Evolutionary conservation across 2,888 invertebrate species (phyloP), one percentile per base, ranked within the genome.

Genomic region (Agrotis exclamationis): DNA sequence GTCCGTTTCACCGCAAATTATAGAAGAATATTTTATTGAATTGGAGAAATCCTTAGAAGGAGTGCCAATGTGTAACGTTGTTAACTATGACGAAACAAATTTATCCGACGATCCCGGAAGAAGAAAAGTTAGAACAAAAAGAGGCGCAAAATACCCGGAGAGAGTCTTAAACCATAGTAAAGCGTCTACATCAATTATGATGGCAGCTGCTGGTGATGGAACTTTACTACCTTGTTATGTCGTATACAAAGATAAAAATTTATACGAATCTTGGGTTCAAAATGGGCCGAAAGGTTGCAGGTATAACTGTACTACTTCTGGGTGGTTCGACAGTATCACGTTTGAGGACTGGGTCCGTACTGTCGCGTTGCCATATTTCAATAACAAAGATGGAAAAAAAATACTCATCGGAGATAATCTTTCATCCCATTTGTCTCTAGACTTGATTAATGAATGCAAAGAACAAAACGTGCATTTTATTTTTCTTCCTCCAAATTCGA

Each of bases 371-470:
- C 82, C 82, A 53, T 82, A 74, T 72, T 79, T 86, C 59, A 82
- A 82, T 63, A 69, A 82, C 50, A 80, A 79, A 65, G 68, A 60
- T 33, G 90, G 89, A 28, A 80, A 62, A 53, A 90, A 90, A 74
- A 81, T 86, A 22, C 45, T 92, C 14, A 85, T 93, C 70, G 91
- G 93, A 18, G 89, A 93, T 76, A 93, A 92, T 79, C 77, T 93
- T 56, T 82, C 88, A 16, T 86, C 85, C 24, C 91, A 93, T 66
- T 76, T 91, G 54, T 87, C 80, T 57, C 33, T 74, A 33, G 82
- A 82, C 20, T 83, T 90, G 50, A 74, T 92, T 18, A 56, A 85
- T 67, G 44, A 71, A 28, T 93, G 92, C 73, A 74, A 88, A 68
- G 82, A 87, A 63, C 44, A 50, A 59, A 51, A 70, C 48, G 24